Evolutionary conservation across 2,888 invertebrate species (phyloP).

Genomic region (Caenorhabditis zanzibari): DNA sequence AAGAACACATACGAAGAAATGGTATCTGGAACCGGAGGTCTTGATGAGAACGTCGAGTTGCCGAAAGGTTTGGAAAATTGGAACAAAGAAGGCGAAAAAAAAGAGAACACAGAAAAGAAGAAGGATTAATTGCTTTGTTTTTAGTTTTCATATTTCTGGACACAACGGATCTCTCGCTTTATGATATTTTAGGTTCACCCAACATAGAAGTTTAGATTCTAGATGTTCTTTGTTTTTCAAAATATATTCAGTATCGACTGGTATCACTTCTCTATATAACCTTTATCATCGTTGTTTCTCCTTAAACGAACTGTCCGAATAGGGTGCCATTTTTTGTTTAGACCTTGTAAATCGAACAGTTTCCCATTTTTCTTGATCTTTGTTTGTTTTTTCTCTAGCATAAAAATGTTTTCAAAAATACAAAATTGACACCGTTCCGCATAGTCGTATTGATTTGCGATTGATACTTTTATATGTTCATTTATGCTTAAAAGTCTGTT

Average conservation of each 20-base stretch:
- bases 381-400: slow-evolving; percentile 21
- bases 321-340: slow-evolving; percentile 32
- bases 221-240: slow-evolving; percentile 28
- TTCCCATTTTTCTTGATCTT: slow-evolving; percentile 8
- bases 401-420: slow-evolving; percentile 1
- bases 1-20: slow-evolving; percentile 99
- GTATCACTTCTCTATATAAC: slow-evolving; percentile 34
- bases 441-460: background rate
- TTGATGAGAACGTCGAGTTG: slow-evolving; percentile 95
- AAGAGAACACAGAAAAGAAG: slow-evolving; percentile 41
- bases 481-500: background rate
- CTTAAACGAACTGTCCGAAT: slow-evolving; percentile 16
- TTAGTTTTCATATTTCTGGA: background rate
- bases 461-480: background rate
- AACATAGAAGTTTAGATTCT: slow-evolving; percentile 33
- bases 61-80: slow-evolving; percentile 97
- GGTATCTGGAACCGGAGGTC: slow-evolving; percentile 94
- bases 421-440: background rate
- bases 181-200: slow-evolving; percentile 27
- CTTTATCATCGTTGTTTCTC: slow-evolving; percentile 33
- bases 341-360: slow-evolving; percentile 28
- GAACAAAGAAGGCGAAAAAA: slow-evolving; percentile 86
- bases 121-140: slow-evolving; percentile 24
- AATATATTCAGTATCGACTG: slow-evolving; percentile 36
- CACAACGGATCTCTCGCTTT: slow-evolving; percentile 17